Evolutionary conservation across 2,797 vertebrate genomes (phyloP), one percentile per base, ranked within the genome.

Genomic region (Nannoperca australis): DNA sequence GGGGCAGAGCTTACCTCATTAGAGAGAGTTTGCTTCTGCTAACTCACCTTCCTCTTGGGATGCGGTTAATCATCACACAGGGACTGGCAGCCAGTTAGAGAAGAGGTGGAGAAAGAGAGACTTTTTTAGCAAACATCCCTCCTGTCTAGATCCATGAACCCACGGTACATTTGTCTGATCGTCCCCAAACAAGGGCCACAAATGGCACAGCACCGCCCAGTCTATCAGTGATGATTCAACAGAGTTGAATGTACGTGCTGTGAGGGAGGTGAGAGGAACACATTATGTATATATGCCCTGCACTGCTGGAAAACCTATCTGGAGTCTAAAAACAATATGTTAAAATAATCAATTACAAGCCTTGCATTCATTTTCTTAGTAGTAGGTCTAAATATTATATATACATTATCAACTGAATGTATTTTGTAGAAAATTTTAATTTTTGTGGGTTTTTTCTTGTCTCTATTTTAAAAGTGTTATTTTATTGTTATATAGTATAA

Each of bases 1-100:
- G 69, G 73, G 83, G 85, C 68, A 91, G 86, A 92, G 93, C 91
- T 85, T 78, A 93, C 94, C 95, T 95, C 94, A 95, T 95, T 95
- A 95, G 92, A 94, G 91, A 88, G 93, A 90, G 89, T 94, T 94
- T 94, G 93, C 93, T 92, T 92, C 83, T 94, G 94, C 92, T 94
- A 94, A 93, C 93, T 93, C 90, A 76, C 89, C 86, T 78, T 66
- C 76, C 92, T 88, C 90, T 76, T 24, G 88, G 93, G 93, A 93
- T 44, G 80, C 17, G 2, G 68, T 86, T 95, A 95, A 95, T 95
- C 92, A 92, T 89, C 83, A 83, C 85, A 76, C 81, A 88, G 94
- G 94, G 94, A 94, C 83, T 55, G 2, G 81, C 87, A 91, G 88
- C 85, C 86, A 89, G 90, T 92, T 92, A 89, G 90, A 92, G 85